Conservation (phyloP, 2,888 invertebrate genomes). For the Melinopterus prodromus region DNA sequence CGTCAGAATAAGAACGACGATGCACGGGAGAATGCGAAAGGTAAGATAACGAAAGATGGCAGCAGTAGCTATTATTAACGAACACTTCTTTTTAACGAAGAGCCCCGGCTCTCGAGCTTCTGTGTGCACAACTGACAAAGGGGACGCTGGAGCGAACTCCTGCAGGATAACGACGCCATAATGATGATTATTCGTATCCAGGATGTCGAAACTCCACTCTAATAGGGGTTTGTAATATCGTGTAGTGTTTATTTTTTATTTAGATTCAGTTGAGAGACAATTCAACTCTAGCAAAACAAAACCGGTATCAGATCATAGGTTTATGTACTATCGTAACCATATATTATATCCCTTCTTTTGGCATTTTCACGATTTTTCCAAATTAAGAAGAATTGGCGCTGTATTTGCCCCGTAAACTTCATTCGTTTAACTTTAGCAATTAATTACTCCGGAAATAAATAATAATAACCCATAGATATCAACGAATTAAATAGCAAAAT, state of each 20-base stretch:
- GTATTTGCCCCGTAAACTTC: no score
- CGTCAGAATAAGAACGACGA: neutral
- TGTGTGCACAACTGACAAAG: neutral
- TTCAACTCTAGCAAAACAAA: no score
- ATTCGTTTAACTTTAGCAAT: no score
- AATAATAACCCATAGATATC: no score
- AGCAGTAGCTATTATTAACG: slow-evolving; percentile 4
- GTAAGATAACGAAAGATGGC: neutral
- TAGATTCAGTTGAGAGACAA: neutral
- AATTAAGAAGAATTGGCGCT: no score
- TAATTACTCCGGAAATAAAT: no score
- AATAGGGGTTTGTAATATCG: neutral
- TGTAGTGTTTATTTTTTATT: neutral
- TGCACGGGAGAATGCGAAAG: neutral
- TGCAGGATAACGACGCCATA: neutral
- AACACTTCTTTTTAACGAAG: slow-evolving; percentile 4
- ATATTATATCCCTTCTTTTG: no score
- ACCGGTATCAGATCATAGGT: no score
- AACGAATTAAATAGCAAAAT: no score
- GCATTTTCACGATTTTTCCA: no score
- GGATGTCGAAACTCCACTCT: neutral
- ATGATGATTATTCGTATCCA: neutral
- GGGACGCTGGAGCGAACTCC: neutral
- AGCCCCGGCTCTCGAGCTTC: neutral
- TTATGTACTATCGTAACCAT: no score